Conservation (phyloP, 2,888 invertebrate species). For the Caenorhabditis becei region DNA sequence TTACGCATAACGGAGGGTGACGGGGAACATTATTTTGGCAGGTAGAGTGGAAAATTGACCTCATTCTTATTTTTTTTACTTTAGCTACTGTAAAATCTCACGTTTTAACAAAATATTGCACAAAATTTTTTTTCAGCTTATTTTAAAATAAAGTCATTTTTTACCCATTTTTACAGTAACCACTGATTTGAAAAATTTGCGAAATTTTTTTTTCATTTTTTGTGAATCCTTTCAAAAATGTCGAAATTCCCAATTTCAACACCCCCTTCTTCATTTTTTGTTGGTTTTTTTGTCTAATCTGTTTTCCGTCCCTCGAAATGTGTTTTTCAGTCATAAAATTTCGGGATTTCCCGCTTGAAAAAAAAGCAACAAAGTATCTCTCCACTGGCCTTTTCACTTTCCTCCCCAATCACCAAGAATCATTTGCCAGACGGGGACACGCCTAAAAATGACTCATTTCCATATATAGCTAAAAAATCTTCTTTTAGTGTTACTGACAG, state of each 20-base stretch:
- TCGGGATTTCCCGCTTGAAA: not conserved
- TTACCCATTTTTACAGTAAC: no score
- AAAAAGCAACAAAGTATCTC: not conserved
- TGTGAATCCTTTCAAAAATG: no score
- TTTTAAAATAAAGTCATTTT: no score
- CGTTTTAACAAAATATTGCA: no score
- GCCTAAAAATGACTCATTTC: slow-evolving; percentile 8
- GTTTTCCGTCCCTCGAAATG: not conserved
- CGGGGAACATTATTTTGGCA: no score
- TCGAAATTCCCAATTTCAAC: not conserved
- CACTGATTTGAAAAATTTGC: no score
- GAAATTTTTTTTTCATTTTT: no score
- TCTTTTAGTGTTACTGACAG: not conserved
- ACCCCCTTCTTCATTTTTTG: not conserved
- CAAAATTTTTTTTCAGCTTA: no score
- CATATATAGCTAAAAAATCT: not conserved
- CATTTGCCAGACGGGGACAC: not conserved
- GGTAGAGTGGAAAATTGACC: no score
- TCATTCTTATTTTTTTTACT: no score
- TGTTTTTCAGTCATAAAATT: slow-evolving; percentile 18
- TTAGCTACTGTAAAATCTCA: no score
- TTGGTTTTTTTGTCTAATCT: not conserved
- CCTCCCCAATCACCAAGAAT: not conserved
- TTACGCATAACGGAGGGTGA: no score
- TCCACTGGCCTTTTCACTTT: not conserved